These are phyloP conservation scores for Eretmocerus hayati DNA, from an alignment of 2,888 invertebrate genomes.

Conservation along the genomic window DNA sequence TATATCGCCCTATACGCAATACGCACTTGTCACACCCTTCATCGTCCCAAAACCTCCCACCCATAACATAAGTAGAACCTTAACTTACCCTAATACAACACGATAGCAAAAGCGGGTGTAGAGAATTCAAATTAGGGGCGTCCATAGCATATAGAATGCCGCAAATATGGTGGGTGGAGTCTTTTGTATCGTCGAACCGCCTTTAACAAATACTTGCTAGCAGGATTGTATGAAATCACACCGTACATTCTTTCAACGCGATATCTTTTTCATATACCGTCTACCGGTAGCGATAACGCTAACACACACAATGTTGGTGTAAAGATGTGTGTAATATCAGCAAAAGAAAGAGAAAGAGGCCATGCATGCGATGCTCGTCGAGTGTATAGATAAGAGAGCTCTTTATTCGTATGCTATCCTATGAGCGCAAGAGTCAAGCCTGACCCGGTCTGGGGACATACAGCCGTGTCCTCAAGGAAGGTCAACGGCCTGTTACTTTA, in stretches of 20 bases:
- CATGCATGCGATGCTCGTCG: no score
- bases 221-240: conserved; percentile 30
- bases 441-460: conserved; percentile 44
- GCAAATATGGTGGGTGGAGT: conserved; percentile 37
- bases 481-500: conserved; percentile 37
- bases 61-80: no score
- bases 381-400: neutral
- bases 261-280: no score
- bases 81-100: no score
- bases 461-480: conserved; percentile 37
- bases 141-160: neutral
- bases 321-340: no score
- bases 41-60: no score
- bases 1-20: no score
- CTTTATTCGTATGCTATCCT: conserved; percentile 32
- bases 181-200: conserved; percentile 39
- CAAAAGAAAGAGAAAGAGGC: no score
- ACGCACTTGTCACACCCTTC: no score
- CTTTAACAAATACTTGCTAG: conserved; percentile 41
- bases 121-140: neutral
- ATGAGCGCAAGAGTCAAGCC: conserved; percentile 40
- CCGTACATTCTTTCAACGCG: neutral
- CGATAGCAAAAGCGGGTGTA: neutral
- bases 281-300: neutral
- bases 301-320: neutral